A percentile compares a stretch with the other conserved stretches of the same genome.
Conservation (phyloP, 2,113 vertebrate species). For the Brachyistius frenatus region DNA sequence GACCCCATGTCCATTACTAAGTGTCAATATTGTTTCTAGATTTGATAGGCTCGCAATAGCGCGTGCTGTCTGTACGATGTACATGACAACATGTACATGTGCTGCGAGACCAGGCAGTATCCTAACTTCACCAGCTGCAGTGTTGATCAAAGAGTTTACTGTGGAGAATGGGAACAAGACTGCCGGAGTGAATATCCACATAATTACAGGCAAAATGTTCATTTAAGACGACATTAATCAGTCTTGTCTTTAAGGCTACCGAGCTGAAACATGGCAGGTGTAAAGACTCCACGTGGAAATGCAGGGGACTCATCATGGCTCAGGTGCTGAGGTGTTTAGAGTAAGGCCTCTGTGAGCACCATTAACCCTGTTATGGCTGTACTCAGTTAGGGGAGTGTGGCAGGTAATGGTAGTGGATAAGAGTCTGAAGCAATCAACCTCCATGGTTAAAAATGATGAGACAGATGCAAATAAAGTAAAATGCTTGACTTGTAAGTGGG, state of each 20-base stretch:
- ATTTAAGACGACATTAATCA: conserved; percentile 30
- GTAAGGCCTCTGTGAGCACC: conserved; percentile 70
- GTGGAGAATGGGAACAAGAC: not conserved
- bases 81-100: no score
- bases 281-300: conserved; percentile 34
- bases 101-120: not conserved
- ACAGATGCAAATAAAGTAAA: conserved; percentile 21
- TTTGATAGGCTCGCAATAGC: not conserved
- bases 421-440: conserved; percentile 47
- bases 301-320: conserved; percentile 46
- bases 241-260: conserved; percentile 46
- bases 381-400: conserved; percentile 24
- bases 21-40: not conserved
- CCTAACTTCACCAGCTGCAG: not conserved
- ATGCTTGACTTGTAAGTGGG: not conserved
- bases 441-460: conserved; percentile 15
- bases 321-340: conserved; percentile 73
- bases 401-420: conserved; percentile 34
- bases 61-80: not conserved
- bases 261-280: conserved; percentile 37
- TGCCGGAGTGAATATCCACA: not conserved
- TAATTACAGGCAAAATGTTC: conserved; percentile 34
- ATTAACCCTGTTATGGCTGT: conserved; percentile 47
- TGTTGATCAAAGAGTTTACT: not conserved
- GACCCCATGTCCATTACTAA: not conserved